Conservation (phyloP, 2,113 vertebrate species). For the Syrrhaptes paradoxus region DNA sequence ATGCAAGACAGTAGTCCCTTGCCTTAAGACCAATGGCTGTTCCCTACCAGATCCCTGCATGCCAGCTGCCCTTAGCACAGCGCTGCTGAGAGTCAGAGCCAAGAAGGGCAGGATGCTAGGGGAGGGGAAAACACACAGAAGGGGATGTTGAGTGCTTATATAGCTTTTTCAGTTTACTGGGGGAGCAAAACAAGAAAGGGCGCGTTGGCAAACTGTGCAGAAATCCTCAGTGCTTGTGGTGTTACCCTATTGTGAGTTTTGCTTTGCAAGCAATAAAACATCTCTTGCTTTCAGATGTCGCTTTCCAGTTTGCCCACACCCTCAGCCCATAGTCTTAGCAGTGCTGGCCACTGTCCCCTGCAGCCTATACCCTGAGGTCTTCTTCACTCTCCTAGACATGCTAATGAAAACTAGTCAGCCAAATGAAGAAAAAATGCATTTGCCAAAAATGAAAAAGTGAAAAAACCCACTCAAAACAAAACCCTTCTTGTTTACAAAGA, state of each 20-base stretch:
- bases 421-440: not conserved
- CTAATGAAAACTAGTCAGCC: not conserved
- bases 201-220: rapidly evolving
- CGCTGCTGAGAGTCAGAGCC: not conserved
- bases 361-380: not conserved
- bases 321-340: not conserved
- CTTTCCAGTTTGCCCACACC: not conserved
- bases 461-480: not conserved
- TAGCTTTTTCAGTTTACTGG: not conserved
- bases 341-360: rapidly evolving
- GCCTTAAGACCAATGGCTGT: not conserved
- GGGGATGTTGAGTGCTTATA: not conserved
- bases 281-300: not conserved
- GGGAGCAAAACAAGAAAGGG: not conserved
- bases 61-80: rapidly evolving
- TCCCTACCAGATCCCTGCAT: not conserved
- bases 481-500: not conserved
- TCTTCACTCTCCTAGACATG: not conserved
- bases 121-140: not conserved
- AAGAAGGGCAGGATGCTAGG: not conserved
- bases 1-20: not conserved
- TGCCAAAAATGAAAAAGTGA: not conserved
- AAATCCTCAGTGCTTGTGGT: not conserved
- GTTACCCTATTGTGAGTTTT: not conserved
- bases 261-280: not conserved